Evolutionary conservation across 2,113 vertebrate species (phyloP), one percentile per base, ranked within the genome.

Genomic region (Tichodroma muraria): DNA sequence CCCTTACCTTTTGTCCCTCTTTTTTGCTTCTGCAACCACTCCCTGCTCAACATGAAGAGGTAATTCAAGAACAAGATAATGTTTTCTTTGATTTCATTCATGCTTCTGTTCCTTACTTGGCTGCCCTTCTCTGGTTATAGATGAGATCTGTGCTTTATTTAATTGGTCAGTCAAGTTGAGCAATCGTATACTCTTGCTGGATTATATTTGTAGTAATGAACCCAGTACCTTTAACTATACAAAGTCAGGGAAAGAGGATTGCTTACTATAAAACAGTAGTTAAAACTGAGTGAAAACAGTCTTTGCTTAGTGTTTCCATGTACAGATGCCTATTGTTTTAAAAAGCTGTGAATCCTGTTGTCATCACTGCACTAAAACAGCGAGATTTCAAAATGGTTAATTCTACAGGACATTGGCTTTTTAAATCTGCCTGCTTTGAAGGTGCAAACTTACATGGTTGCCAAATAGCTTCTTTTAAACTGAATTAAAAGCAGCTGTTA

Each of bases 401-500:
- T 97, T 59, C 85, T 81, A 6, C 15, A 69, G 63, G 82, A 87
- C 45, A 28, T 8, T 23, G 15, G 42, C 50, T 81, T 92, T 94
- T 95, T 75, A 92, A 90, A 88, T 88, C 52, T 92, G 57, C 37
- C 63, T 89, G 9, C 81, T 91, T 95, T 88, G 88, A 96, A 97
- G 87, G 95, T 97, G 75, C 85, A 96, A 96, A 88, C 79, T 83
- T 93, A 91, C 59, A 31, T 81, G 31, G 47, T 84, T 97, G 80
- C 88, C 93, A 95, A 65, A 88, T 73, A n/a, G 49, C 73, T 88
- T 90, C 57, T 98, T 97, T 90, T 89, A 96, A 93, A 85, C 65
- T 78, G 94, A 97, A 97, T 93, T 91, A 91, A 92, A 97, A 96
- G 40, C 95, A 96, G 89, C 90, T 96, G 89, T 78, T 83, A 38